Percentiles rank a stretch among this genome's conserved stretches.
Conservation (phyloP, 2,797 vertebrate genomes). For the Kryptolebias ocellatus region DNA sequence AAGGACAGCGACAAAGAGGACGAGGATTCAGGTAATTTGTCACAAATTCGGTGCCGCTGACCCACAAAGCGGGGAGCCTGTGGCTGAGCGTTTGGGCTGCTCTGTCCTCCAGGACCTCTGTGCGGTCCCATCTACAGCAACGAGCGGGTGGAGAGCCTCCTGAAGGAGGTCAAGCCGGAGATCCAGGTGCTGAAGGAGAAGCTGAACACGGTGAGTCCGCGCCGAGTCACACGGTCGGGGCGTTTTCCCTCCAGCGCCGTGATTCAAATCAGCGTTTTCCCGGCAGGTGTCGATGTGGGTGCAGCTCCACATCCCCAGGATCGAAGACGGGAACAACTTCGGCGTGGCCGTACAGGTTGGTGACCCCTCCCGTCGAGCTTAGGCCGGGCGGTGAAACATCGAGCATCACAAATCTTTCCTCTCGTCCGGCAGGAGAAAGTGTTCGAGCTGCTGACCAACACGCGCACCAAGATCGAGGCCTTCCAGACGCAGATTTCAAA, state of each 20-base stretch:
- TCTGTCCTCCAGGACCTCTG: conserved; percentile 79
- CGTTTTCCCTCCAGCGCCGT: no score
- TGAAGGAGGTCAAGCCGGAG: conserved; percentile 85
- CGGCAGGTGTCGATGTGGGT: conserved; percentile 90
- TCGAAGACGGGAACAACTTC: conserved; percentile 94
- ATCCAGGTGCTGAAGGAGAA: conserved; percentile 90
- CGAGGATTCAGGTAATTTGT: conserved; percentile 71
- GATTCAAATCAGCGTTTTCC: not conserved
- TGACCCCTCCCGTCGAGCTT: not conserved
- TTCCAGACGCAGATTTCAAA: conserved; percentile 91
- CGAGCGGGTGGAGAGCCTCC: conserved; percentile 83
- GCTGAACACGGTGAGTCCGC: conserved; percentile 83
- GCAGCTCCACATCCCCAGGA: conserved; percentile 89
- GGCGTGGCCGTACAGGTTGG: conserved; percentile 92
- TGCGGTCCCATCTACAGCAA: conserved; percentile 90
- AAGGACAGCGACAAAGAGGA: conserved; percentile 79
- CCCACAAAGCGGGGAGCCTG: no score
- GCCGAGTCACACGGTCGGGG: no score
- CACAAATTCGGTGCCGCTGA: no score
- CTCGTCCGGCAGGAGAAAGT: conserved; percentile 87
- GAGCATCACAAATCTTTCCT: not conserved
- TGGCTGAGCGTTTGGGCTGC: not conserved
- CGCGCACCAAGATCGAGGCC: conserved; percentile 89
- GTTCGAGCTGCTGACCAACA: conserved; percentile 89
- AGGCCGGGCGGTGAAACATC: no score